Percentiles rank a stretch among this genome's conserved stretches.
phyloP scores from a whole-genome alignment of 2,888 invertebrate genomes.

The Heliothis peltigera region DNA sequence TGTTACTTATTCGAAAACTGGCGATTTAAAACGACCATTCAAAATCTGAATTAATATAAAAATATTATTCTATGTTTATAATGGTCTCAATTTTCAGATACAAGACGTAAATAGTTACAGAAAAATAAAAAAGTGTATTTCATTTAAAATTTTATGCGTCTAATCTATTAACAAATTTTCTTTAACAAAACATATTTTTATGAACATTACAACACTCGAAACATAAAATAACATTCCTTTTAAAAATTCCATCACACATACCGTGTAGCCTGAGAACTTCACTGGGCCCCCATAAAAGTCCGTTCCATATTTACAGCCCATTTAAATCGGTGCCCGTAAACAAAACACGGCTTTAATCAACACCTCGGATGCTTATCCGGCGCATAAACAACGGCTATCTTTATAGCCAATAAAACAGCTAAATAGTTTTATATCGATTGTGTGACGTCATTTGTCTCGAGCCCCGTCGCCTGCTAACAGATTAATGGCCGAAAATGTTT shows the following conservation, averaged over 20 bases:
- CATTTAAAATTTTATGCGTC: too few species aligned
- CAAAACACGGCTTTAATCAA: conserved; percentile 61
- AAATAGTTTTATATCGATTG: conserved; percentile 79
- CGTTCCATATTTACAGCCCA: conserved; percentile 44
- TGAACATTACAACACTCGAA: not conserved
- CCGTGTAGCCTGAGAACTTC: conserved; percentile 8
- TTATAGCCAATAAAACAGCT: conserved; percentile 78
- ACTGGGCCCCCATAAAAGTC: conserved; percentile 25
- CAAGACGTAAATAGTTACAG: too few species aligned
- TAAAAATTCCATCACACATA: conserved; percentile 3
- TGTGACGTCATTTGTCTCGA: conserved; percentile 77
- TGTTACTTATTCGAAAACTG: not conserved
- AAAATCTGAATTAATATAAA: too few species aligned
- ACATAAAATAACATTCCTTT: not conserved
- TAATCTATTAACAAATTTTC: too few species aligned
- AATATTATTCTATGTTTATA: too few species aligned
- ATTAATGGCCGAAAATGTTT: conserved; percentile 66
- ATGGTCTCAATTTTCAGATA: too few species aligned
- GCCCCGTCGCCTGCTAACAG: conserved; percentile 66
- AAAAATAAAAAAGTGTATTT: too few species aligned
- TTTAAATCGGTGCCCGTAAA: conserved; percentile 48
- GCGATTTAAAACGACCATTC: too few species aligned
- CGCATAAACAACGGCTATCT: conserved; percentile 66
- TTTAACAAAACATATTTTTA: not conserved
- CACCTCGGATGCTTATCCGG: conserved; percentile 59